Conservation (phyloP, 1,140 invertebrate species). For the Leptinotarsa lineolata region DNA sequence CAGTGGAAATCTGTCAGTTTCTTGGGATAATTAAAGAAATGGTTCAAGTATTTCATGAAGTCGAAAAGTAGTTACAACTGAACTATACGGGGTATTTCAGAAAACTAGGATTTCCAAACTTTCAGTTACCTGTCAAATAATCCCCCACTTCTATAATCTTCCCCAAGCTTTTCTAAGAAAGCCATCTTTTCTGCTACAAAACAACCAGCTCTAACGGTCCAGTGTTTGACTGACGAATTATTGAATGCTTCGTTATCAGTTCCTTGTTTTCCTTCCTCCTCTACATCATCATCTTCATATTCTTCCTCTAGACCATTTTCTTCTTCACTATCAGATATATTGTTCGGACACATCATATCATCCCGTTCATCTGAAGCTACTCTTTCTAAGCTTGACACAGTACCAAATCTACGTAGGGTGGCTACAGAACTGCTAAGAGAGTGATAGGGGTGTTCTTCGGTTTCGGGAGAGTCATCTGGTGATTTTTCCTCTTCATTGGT, state of each 20-base stretch:
- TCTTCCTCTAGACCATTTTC: conserved; percentile 60
- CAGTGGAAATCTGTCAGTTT: too few relatives aligned
- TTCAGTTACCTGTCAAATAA: conserved; percentile 63
- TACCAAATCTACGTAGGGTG: conserved; percentile 67
- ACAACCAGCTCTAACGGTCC: conserved; percentile 76
- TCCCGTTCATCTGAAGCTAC: conserved; percentile 64
- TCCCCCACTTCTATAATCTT: conserved; percentile 63
- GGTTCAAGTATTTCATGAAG: too few relatives aligned
- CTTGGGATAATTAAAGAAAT: too few relatives aligned
- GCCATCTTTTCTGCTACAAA: conserved; percentile 83
- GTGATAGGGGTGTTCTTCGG: conserved; percentile 62
- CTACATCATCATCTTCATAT: conserved; percentile 54
- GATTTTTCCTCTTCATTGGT: conserved; percentile 53
- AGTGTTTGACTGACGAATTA: conserved; percentile 60
- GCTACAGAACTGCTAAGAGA: conserved; percentile 57
- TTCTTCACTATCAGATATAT: conserved; percentile 37
- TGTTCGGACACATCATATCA: conserved; percentile 51
- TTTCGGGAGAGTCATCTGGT: conserved; percentile 61
- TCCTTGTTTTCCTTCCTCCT: conserved; percentile 56
- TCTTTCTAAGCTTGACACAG: conserved; percentile 76
- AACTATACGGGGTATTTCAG: too few relatives aligned
- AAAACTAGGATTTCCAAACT: background rate
- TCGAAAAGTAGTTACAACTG: too few relatives aligned
- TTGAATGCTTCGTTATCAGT: conserved; percentile 56
- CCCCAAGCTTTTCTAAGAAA: conserved; percentile 64